phyloP scores from a whole-genome alignment of 2,113 vertebrate species.

The Lagenorhynchus albirostris region DNA sequence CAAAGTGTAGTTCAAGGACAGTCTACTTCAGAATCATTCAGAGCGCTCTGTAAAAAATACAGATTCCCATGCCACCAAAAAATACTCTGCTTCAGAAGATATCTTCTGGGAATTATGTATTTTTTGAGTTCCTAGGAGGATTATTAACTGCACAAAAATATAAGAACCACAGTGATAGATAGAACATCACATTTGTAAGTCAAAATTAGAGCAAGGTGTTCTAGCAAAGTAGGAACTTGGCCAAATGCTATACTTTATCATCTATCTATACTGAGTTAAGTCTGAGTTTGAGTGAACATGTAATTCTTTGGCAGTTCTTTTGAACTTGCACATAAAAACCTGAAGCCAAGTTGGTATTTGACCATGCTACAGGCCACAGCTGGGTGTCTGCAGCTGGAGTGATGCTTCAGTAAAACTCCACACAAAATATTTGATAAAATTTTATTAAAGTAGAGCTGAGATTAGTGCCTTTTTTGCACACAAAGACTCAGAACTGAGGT shows the following conservation, averaged over 20 bases:
- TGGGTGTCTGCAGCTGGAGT: not conserved
- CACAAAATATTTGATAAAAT: slow-evolving; percentile 60
- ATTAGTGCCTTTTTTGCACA: slow-evolving; percentile 44
- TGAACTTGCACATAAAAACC: not conserved
- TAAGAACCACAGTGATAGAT: not conserved
- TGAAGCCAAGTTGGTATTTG: slow-evolving; percentile 5
- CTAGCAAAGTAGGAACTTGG: not conserved
- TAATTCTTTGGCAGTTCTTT: not conserved
- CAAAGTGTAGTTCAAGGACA: not conserved
- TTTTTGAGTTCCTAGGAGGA: not conserved
- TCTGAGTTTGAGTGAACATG: not conserved
- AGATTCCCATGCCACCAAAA: not conserved
- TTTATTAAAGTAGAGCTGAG: slow-evolving; percentile 52
- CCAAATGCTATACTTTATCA: not conserved
- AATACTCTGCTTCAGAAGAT: not conserved
- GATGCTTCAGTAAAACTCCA: not conserved
- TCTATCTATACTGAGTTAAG: not conserved
- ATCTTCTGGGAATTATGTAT: not conserved
- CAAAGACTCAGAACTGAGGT: slow-evolving; percentile 8
- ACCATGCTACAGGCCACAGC: not conserved
- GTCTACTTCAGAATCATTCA: not conserved
- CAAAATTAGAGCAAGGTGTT: not conserved
- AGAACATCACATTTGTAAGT: not conserved
- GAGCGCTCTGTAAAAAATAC: not conserved
- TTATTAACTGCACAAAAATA: not conserved